A percentile compares a stretch with the other conserved stretches of the same genome.
These are phyloP conservation scores for Candoia aspera DNA, from an alignment of 2,113 vertebrate genomes.

Conservation along the genomic window DNA sequence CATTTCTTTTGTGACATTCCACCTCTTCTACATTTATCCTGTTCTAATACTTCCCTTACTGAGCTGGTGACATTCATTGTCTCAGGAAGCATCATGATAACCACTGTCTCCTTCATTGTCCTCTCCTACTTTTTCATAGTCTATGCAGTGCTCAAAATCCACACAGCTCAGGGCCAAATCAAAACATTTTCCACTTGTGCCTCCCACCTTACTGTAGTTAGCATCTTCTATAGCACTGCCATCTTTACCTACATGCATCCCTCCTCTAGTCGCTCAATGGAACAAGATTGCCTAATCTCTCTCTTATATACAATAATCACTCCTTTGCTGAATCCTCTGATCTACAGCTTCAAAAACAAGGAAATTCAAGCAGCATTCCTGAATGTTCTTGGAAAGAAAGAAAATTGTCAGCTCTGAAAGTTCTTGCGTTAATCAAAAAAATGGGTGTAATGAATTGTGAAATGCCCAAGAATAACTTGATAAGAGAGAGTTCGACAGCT, in stretches of 20 bases:
- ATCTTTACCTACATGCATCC: constrained; percentile 48
- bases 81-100: constrained; percentile 27
- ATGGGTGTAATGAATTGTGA: not conserved
- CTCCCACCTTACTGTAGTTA: constrained; percentile 48
- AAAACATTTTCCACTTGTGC: constrained; percentile 54
- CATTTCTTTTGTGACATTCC: constrained; percentile 63
- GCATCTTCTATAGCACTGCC: constrained; percentile 45
- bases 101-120: constrained; percentile 28
- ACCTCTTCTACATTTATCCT: constrained; percentile 34
- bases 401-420: not conserved
- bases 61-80: constrained; percentile 2
- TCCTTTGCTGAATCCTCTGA: constrained; percentile 47
- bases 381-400: constrained; percentile 18
- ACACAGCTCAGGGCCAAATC: constrained; percentile 28
- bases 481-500: not conserved
- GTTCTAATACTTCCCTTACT: constrained; percentile 15
- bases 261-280: constrained; percentile 20
- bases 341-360: constrained; percentile 30
- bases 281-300: constrained; percentile 35
- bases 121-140: constrained; percentile 43
- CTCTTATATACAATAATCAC: constrained; percentile 38
- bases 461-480: not conserved
- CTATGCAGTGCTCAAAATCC: constrained; percentile 41
- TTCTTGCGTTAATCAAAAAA: not conserved
- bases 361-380: constrained; percentile 26